These are phyloP conservation scores for Eulimnadia texana DNA, from an alignment of 1,140 invertebrate genomes.

Conservation along the genomic window DNA sequence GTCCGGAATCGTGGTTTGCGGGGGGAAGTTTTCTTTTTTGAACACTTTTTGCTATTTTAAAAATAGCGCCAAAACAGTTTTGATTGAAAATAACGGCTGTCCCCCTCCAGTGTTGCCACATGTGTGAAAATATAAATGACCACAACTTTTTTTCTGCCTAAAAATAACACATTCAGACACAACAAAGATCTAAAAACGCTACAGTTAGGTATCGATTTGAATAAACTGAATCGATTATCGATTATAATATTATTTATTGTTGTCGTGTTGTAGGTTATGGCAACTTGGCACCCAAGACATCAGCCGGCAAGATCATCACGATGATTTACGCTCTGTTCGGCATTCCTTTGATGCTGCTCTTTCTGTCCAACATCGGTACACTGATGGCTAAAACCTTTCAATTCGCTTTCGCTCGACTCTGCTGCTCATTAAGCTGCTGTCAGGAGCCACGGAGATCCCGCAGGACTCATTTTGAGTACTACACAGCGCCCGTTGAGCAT, in stretches of 20 bases:
- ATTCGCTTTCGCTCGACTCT: slow-evolving; percentile 49
- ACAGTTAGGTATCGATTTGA: too few relatives aligned
- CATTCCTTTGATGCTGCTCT: slow-evolving; percentile 72
- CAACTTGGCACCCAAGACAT: slow-evolving; percentile 58
- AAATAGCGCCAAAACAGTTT: not conserved
- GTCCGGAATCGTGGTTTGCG: not conserved
- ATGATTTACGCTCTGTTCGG: slow-evolving; percentile 69
- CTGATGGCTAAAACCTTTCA: slow-evolving; percentile 56
- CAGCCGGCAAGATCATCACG: slow-evolving; percentile 60
- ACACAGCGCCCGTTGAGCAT: not conserved
- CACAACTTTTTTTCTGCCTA: too few relatives aligned
- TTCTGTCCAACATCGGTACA: slow-evolving; percentile 70
- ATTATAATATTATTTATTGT: slow-evolving; percentile 12
- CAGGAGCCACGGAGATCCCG: slow-evolving; percentile 20
- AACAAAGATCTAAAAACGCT: too few relatives aligned
- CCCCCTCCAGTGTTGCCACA: not conserved
- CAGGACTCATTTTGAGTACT: not conserved
- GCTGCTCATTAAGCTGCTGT: slow-evolving; percentile 33
- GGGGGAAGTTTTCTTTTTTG: not conserved
- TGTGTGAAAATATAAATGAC: not conserved
- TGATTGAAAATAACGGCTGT: not conserved
- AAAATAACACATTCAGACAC: too few relatives aligned
- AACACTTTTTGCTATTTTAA: not conserved
- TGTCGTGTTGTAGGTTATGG: slow-evolving; percentile 49
- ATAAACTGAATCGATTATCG: too few relatives aligned